Base-by-base conservation (phyloP, 2,113 vertebrate species). In the Heptranchias perlo region DNA sequence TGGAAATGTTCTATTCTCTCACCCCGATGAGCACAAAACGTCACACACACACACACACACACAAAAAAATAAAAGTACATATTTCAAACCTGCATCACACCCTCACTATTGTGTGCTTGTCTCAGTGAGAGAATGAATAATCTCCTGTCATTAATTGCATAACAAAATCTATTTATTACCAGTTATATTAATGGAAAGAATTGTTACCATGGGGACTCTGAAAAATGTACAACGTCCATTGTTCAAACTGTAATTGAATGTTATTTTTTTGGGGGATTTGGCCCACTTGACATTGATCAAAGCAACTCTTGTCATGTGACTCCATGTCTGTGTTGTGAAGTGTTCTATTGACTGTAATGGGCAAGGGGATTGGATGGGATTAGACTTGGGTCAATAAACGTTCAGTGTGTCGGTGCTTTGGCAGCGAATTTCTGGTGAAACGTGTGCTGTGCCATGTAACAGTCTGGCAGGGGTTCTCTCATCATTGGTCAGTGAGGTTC, bases 131-230 rank as follows among this genome's bases (percentile, higher is more conserved):
- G 39, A 65, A 65, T 94, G 58, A 54, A 94, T 62, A 64, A 64
- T 94, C 39, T 44, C 62, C 64, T 65, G 39, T n/a, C 92, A 94
- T 65, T 44, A 65, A 64, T 94, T 44, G 92, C 21, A 47, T 28
- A 31, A 91, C 49, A 58, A 58, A 58, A 91, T 91, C 87, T 91
- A 61, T 91, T 91, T 91, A 91, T 91, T 91, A 58, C 54, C 87
- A 5, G 87, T 94, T 64, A 65, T 94, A 94, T 67, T 67, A 94
- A 94, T 94, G 61, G 92, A 94, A 67, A 39, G 62, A 94, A 94
- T 61, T n/a, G 61, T 67, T 94, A 47, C 92, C 92, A 94, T 94
- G 92, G 92, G 13, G 61, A 94, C 39, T 18, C 21, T 25, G n/a
- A 94, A 61, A 94, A 89, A 28, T 65, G 61, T 94, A 10, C n/a